Conservation (phyloP, 2,113 vertebrate genomes). For the Calcarius ornatus region DNA sequence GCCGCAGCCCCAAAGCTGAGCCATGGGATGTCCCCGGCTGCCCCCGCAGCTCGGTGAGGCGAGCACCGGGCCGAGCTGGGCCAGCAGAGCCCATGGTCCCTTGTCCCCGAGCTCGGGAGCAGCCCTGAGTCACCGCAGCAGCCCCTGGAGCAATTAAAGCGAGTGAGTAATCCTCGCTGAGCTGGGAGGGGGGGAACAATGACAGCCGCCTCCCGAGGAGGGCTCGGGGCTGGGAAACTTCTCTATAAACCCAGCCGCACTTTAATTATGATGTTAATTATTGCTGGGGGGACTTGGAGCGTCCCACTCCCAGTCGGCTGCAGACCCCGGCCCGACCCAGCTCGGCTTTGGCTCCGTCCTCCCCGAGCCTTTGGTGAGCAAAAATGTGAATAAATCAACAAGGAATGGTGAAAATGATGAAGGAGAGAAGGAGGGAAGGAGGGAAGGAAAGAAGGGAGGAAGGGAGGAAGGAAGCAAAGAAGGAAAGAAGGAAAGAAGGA, state of each 20-base stretch:
- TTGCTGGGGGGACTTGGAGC: not conserved
- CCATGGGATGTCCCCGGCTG: not conserved
- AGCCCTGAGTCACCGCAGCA: not conserved
- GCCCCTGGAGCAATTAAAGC: not conserved
- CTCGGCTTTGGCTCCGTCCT: fast-evolving
- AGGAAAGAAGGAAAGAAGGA: not conserved
- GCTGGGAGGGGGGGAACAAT: not conserved
- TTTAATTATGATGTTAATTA: slow-evolving; percentile 24
- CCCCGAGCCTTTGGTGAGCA: not conserved
- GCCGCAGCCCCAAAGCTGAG: not conserved
- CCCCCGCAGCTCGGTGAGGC: not conserved
- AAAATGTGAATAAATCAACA: not conserved
- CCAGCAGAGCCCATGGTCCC: not conserved
- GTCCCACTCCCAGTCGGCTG: not conserved
- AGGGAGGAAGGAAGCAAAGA: no score
- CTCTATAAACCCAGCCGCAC: not conserved
- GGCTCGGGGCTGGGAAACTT: not conserved
- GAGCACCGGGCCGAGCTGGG: not conserved
- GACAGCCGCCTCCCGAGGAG: not conserved
- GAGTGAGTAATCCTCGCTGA: slow-evolving; percentile 18
- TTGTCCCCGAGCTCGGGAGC: not conserved
- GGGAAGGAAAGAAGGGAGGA: no score
- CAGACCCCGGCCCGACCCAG: fast-evolving
- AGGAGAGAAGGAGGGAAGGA: no score
- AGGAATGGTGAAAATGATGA: fast-evolving